Base-by-base conservation (phyloP, 2,113 vertebrate species). In the Sitta europaea region DNA sequence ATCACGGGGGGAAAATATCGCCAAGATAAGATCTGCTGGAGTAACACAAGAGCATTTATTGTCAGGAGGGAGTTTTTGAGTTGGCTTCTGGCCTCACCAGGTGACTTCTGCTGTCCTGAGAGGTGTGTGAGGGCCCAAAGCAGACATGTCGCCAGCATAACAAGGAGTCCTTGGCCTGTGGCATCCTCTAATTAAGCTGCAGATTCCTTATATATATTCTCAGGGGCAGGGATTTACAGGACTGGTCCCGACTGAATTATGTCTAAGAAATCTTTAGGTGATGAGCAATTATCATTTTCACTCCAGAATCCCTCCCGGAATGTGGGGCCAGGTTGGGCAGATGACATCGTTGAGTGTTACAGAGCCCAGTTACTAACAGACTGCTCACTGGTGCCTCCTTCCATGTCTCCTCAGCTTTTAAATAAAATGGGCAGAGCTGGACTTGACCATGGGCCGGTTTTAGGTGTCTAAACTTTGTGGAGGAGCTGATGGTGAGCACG, bases 81-180 rank as follows among this genome's bases (percentile, higher is more conserved):
- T 47, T 91, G 59, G 42, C 50, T 33, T 45, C 28, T 78, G 45
- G 62, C 47, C 11, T 75, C 35, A 53, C n/a, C 62, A 59, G 36
- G 38, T 80, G 54, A 72, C 20, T 77, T 66, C 17, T 70, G 68
- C 61, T 55, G 59, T 63, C 74, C 31, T 76, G 3, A 5, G 28
- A 42, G 6, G 4, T 50, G 8, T 61, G 25, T 7, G 3, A 22
- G 35, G 59, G 29, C 88, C 51, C 6, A 12, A 23, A 66, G 47
- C 1, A 83, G 45, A n/a, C 28, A 1, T 0, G 12, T 53, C 12
- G 4, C 54, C 48, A 31, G 6, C 17, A 0, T 31, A 45, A 43
- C 6, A 5, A 54, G 47, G 48, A 87, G 38, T 43, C 35, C 14
- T 12, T 1, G 4, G 16, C 29, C 51, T 77, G 11, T 61, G n/a